A percentile compares a stretch with the other conserved stretches of the same genome.
Evolutionary conservation across 2,113 vertebrate species (phyloP).

Genomic region (Caranx melampygus): DNA sequence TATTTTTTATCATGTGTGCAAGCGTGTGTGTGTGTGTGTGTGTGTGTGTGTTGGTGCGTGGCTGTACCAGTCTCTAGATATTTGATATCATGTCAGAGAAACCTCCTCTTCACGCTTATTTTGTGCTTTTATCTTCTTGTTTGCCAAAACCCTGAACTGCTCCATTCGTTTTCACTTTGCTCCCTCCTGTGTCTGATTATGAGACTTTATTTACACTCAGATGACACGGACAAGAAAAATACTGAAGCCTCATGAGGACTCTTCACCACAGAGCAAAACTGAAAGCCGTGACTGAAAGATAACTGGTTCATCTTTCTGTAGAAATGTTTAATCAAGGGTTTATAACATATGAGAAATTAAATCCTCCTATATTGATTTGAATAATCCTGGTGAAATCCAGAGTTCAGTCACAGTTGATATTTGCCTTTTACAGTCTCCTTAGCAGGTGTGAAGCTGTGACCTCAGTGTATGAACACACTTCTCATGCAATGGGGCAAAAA

Average conservation of each 20-base stretch:
- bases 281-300: neutral
- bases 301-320: no score
- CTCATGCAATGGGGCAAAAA: no score
- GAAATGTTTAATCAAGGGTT: no score
- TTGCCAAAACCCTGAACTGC: neutral
- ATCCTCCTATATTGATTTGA: no score
- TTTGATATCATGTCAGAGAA: constrained; percentile 23
- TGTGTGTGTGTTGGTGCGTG: constrained; percentile 42
- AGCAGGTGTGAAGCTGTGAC: no score
- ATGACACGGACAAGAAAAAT: neutral
- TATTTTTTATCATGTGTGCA: neutral
- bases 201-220: neutral
- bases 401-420: no score
- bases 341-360: no score
- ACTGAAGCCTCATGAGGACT: neutral
- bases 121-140: neutral
- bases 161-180: constrained; percentile 1
- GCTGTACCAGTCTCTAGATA: constrained; percentile 14
- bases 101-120: neutral
- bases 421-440: no score
- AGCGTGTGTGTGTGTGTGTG: neutral
- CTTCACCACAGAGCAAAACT: neutral
- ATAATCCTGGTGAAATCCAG: no score
- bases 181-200: constrained; percentile 6
- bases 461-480: no score